Percentiles rank a stretch among this genome's conserved stretches.
Evolutionary conservation across 2,888 invertebrate genomes (phyloP).

Genomic region (Eudemis profundana): DNA sequence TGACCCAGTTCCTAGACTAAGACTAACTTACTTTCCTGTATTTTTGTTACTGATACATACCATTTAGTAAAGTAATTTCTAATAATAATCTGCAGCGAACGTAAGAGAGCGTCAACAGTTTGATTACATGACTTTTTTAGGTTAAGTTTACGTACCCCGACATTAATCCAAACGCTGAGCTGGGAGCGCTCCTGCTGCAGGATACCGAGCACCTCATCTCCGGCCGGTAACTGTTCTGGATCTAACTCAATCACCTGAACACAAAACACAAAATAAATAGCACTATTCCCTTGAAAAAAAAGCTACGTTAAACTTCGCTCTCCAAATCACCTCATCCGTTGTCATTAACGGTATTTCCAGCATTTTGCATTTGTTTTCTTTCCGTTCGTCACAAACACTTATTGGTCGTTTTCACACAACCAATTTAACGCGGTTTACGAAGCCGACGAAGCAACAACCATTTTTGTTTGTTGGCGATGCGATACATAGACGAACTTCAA

Average conservation of each 20-base stretch:
- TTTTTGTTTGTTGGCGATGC: constrained; percentile 35
- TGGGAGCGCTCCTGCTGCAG: constrained; percentile 97
- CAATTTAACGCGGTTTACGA: constrained; percentile 23
- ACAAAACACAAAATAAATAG: constrained; percentile 46
- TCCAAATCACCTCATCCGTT: constrained; percentile 92
- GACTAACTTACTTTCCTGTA: neutral
- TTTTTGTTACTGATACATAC: neutral
- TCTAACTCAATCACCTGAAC: constrained; percentile 97
- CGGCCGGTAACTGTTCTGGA: constrained; percentile 97
- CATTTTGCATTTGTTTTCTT: constrained; percentile 63
- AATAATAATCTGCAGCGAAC: neutral
- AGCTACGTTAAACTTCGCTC: constrained; percentile 39
- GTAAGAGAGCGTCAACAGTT: constrained; percentile 12
- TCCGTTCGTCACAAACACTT: constrained; percentile 45
- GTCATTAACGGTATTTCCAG: constrained; percentile 97
- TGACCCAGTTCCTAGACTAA: neutral
- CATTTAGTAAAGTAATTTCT: neutral
- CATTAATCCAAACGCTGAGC: constrained; percentile 97
- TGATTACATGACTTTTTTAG: constrained; percentile 42
- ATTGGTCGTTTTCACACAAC: constrained; percentile 19
- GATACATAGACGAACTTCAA: constrained; percentile 4
- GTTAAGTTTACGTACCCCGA: constrained; percentile 91
- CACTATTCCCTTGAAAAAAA: constrained; percentile 42
- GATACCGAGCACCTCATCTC: constrained; percentile 97
- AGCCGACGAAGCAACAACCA: constrained; percentile 33